These are phyloP conservation scores for Entomobrya multifasciata DNA, from an alignment of 2,888 invertebrate genomes.

Conservation along the genomic window DNA sequence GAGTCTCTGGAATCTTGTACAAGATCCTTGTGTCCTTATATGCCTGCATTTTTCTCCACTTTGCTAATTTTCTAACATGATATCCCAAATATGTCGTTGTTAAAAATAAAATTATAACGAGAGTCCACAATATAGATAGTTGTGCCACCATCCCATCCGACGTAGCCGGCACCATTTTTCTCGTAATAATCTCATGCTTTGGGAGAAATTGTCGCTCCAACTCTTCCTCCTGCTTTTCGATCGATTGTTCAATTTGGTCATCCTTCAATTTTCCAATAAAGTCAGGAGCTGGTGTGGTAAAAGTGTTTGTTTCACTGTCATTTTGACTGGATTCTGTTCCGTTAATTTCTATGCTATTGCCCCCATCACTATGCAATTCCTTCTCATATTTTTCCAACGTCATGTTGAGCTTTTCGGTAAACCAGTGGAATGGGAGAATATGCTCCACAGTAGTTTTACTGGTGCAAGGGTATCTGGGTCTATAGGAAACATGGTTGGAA, in stretches of 20 bases:
- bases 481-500: constrained; percentile 67
- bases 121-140: constrained; percentile 71
- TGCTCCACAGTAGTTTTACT: constrained; percentile 58
- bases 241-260: constrained; percentile 50
- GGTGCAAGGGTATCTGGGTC: constrained; percentile 63
- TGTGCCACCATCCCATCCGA: constrained; percentile 64
- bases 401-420: constrained; percentile 28
- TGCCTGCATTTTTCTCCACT: constrained; percentile 73
- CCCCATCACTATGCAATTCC: background rate
- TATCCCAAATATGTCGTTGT: constrained; percentile 51
- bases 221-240: constrained; percentile 59
- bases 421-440: constrained; percentile 74
- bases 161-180: constrained; percentile 15
- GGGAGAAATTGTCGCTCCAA: constrained; percentile 22
- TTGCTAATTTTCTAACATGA: constrained; percentile 64
- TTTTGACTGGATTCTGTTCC: background rate
- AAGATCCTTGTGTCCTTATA: constrained; percentile 75
- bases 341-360: background rate
- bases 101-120: constrained; percentile 53
- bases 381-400: constrained; percentile 49
- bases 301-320: background rate
- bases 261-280: constrained; percentile 35
- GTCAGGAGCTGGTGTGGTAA: background rate
- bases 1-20: constrained; percentile 72
- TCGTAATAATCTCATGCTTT: constrained; percentile 7